Percentiles rank a stretch among this genome's conserved stretches.
Conservation (phyloP, 2,888 invertebrate species). For the Phymatocera aterrima region DNA sequence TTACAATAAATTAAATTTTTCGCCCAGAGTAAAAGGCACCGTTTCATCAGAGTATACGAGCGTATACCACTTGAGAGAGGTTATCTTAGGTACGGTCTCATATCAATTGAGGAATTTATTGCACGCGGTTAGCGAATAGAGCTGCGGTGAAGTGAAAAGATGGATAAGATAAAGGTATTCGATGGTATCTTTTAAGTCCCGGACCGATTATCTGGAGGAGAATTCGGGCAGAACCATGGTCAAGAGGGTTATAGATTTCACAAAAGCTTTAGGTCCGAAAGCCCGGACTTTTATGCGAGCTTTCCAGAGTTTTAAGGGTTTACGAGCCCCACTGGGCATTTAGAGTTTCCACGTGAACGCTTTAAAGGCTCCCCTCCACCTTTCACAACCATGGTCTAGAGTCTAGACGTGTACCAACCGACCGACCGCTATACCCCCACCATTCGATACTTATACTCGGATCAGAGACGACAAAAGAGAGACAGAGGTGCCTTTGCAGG, state of each 20-base stretch:
- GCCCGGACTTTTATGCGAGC: constrained; percentile 46
- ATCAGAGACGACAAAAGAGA: constrained; percentile 4
- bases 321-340: constrained; percentile 50
- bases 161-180: constrained; percentile 8
- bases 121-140: neutral
- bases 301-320: constrained; percentile 52
- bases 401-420: neutral
- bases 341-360: constrained; percentile 52
- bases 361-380: constrained; percentile 53
- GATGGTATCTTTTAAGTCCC: constrained; percentile 37
- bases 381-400: neutral
- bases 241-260: constrained; percentile 47
- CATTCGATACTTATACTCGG: constrained; percentile 37
- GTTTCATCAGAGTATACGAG: neutral
- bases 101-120: constrained; percentile 13
- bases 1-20: neutral
- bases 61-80: too few species aligned
- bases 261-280: constrained; percentile 44
- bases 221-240: constrained; percentile 30
- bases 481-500: constrained; percentile 46
- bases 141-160: constrained; percentile 20
- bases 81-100: neutral
- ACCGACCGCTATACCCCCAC: constrained; percentile 17
- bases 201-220: constrained; percentile 19
- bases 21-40: neutral